Evolutionary conservation across 2,888 invertebrate species (phyloP), one percentile per base, ranked within the genome.

Genomic region (Phyllotreta striolata): DNA sequence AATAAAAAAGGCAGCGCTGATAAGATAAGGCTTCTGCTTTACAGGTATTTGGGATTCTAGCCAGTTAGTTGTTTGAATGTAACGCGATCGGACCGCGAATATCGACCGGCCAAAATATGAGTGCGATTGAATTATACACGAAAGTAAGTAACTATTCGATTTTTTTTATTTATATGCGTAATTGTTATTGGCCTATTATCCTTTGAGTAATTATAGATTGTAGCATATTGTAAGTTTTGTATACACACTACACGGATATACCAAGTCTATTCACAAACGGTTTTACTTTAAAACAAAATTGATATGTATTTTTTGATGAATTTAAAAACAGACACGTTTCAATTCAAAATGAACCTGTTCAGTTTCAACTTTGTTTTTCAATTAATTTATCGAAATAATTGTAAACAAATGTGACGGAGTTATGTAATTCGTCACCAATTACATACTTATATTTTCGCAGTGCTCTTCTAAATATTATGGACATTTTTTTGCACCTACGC

Each of bases 111-210:
- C 14, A 10, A 62, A 70, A 59, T 67, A 79, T 79, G 79, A 77
- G 79, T 67, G 78, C 78, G 52, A 62, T 74, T 66, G 78, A 79
- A 67, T 69, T 79, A 40, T 79, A 79, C 70, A 78, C 78, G 34
- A 78, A 79, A 78, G 79, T 79, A 74, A 73, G 62, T 55, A 52
- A 46, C 3, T 9, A 35, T 47, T 49, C 35, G 49, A 49, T 49
- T 49, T 14, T 49, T 35, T 37, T 13, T 44, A n/a, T 44, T 47
- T 47, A n/a, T n/a, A n/a, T n/a, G 47, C n/a, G 14, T 34, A 13
- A 47, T 47, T 24, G 9, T n/a, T 4, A 47, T 13, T 47, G 34
- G 4, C 6, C 4, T n/a, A 5, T 34, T 12, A 47, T 47, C 34
- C 14, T 8, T 6, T 6, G 10, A 44, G 12, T 12, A 9, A n/a